Evolutionary conservation across 2,797 vertebrate genomes (phyloP).

Genomic region (Karalla daura): DNA sequence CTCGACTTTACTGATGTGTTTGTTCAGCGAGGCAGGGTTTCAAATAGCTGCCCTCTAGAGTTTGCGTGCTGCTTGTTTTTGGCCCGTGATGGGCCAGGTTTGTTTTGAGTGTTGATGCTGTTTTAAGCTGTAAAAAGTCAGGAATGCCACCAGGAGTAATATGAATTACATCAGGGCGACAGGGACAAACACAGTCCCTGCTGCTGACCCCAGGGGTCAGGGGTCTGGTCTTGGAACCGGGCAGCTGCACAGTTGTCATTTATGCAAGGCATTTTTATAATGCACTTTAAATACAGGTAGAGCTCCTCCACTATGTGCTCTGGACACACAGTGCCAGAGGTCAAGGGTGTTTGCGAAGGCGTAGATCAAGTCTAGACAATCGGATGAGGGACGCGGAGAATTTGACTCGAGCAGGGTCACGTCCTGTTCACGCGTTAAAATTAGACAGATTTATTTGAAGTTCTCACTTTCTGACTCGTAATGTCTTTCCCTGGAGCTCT

Average conservation of each 20-base stretch:
- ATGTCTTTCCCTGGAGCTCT: constrained; percentile 34
- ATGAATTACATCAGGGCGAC: constrained; percentile 25
- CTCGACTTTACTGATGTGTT: constrained; percentile 11
- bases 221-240: constrained; percentile 1
- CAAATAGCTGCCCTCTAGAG: background rate
- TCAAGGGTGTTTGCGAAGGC: constrained; percentile 56
- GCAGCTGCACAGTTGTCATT: constrained; percentile 26
- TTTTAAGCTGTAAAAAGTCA: constrained; percentile 13
- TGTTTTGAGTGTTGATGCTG: background rate
- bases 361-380: constrained; percentile 48
- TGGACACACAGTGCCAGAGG: constrained; percentile 43
- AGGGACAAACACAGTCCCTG: constrained; percentile 34
- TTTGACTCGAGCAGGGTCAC: constrained; percentile 44
- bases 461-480: constrained; percentile 52
- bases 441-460: constrained; percentile 65
- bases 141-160: constrained; percentile 4
- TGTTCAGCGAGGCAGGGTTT: constrained; percentile 15
- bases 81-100: too few species aligned
- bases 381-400: constrained; percentile 21
- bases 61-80: too few species aligned
- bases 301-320: constrained; percentile 21
- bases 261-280: constrained; percentile 55
- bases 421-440: constrained; percentile 59
- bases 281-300: constrained; percentile 49
- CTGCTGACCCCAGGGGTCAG: constrained; percentile 22